A percentile compares a stretch with the other conserved stretches of the same genome.
Evolutionary conservation across 2,888 invertebrate genomes (phyloP).

Genomic region (Eumacrocentrus americanus): DNA sequence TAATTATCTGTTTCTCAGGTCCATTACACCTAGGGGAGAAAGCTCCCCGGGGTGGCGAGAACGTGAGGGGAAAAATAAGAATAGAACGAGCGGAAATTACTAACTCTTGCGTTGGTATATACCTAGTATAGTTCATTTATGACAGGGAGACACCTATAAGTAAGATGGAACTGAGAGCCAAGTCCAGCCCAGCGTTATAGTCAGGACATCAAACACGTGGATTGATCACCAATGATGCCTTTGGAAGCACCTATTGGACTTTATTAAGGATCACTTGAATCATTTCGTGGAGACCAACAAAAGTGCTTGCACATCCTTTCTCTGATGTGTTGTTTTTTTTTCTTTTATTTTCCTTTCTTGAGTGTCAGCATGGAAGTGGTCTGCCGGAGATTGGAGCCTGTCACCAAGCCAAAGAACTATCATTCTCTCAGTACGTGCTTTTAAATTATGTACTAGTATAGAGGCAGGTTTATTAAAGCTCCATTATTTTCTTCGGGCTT

Average conservation of each 20-base stretch:
- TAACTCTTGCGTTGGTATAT: constrained; percentile 17
- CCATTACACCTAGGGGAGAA: constrained; percentile 46
- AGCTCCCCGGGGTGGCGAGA: constrained; percentile 32
- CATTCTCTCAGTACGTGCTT: constrained; percentile 10
- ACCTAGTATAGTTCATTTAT: not conserved
- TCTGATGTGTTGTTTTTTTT: constrained; percentile 5
- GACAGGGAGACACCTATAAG: not conserved
- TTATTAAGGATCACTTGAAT: not conserved
- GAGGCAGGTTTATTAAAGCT: no score
- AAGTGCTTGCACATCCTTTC: constrained; percentile 10
- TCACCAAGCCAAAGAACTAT: constrained; percentile 45
- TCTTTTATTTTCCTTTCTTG: not conserved
- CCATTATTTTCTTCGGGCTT: no score
- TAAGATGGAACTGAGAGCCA: not conserved
- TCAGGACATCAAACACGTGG: not conserved
- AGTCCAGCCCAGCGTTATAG: no score
- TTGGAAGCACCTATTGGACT: not conserved
- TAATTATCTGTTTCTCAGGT: constrained; percentile 56
- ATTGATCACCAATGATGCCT: no score
- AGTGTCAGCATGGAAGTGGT: constrained; percentile 22
- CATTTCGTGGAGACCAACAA: not conserved
- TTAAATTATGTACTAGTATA: no score
- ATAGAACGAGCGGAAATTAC: constrained; percentile 58
- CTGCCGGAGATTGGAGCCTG: constrained; percentile 47
- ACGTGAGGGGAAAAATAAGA: constrained; percentile 60